phyloP scores from a whole-genome alignment of 2,797 vertebrate species.

The Eulemur rubriventer region DNA sequence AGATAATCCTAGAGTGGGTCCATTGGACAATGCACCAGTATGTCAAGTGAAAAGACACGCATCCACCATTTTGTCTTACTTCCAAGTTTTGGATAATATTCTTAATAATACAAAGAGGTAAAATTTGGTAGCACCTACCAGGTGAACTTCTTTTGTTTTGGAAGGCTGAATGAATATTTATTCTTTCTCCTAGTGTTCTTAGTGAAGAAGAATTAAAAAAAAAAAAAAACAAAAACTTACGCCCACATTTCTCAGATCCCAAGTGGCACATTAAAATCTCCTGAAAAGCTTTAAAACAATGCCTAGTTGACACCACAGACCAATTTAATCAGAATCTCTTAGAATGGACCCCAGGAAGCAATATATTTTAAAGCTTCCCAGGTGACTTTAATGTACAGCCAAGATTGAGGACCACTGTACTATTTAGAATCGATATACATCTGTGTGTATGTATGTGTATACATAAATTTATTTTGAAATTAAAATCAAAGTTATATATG shows the following conservation, averaged over 20 bases:
- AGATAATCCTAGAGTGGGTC: neutral
- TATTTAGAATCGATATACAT: neutral
- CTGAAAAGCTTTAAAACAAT: neutral
- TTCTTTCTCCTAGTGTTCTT: neutral
- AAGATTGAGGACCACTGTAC: neutral
- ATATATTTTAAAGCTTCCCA: neutral
- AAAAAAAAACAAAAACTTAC: neutral
- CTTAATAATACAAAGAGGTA: neutral
- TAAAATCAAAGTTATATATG: neutral
- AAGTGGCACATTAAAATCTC: neutral
- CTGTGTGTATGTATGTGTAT: neutral
- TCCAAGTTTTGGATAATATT: slow-evolving; percentile 18
- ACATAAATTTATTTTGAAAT: slow-evolving; percentile 17
- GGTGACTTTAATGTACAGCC: neutral
- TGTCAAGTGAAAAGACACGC: neutral
- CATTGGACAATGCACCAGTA: neutral
- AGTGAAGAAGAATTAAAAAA: neutral
- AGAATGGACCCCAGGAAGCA: neutral
- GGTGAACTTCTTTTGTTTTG: neutral
- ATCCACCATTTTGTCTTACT: neutral
- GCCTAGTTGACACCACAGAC: neutral
- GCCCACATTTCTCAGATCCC: neutral
- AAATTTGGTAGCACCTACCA: neutral
- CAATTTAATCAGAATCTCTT: neutral
- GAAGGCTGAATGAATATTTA: neutral